Evolutionary conservation across 2,888 invertebrate species (phyloP).

Genomic region (Pollenia amentaria): DNA sequence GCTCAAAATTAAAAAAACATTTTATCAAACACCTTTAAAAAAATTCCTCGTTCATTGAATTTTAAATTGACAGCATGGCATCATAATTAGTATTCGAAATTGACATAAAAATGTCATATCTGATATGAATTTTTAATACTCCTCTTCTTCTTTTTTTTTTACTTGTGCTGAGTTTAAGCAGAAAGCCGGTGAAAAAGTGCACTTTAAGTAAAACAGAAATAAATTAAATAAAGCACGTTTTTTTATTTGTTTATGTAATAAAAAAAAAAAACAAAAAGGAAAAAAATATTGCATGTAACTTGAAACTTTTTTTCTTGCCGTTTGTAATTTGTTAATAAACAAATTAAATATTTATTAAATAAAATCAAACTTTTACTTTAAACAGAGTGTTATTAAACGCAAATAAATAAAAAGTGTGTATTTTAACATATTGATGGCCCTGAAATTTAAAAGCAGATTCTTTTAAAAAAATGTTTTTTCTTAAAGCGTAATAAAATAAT

Average conservation of each 20-base stretch:
- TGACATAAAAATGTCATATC: slow-evolving; percentile 36
- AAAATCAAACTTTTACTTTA: slow-evolving; percentile 39
- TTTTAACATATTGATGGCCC: slow-evolving; percentile 47
- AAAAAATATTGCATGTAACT: slow-evolving; percentile 8
- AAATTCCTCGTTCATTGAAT: not conserved
- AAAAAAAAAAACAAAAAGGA: not conserved
- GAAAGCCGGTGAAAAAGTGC: slow-evolving; percentile 4
- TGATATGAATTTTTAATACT: slow-evolving; percentile 54
- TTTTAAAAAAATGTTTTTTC: not conserved
- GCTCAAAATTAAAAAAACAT: slow-evolving; percentile 3
- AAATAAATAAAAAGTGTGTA: not conserved
- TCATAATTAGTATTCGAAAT: slow-evolving; percentile 43
- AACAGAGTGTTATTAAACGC: not conserved
- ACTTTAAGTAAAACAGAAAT: slow-evolving; percentile 6
- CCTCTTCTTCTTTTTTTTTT: not conserved
- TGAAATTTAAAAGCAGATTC: not conserved
- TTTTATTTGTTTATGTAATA: slow-evolving; percentile 46
- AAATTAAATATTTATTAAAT: slow-evolving; percentile 13
- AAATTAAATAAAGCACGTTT: slow-evolving; percentile 55
- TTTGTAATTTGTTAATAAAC: slow-evolving; percentile 1
- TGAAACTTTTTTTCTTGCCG: not conserved
- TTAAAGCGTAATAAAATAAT: not conserved
- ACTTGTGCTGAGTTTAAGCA: not conserved
- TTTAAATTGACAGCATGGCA: not conserved
- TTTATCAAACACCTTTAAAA: slow-evolving; percentile 39